phyloP scores from a whole-genome alignment of 2,797 vertebrate genomes.

The Crocodylus rhombifer region DNA sequence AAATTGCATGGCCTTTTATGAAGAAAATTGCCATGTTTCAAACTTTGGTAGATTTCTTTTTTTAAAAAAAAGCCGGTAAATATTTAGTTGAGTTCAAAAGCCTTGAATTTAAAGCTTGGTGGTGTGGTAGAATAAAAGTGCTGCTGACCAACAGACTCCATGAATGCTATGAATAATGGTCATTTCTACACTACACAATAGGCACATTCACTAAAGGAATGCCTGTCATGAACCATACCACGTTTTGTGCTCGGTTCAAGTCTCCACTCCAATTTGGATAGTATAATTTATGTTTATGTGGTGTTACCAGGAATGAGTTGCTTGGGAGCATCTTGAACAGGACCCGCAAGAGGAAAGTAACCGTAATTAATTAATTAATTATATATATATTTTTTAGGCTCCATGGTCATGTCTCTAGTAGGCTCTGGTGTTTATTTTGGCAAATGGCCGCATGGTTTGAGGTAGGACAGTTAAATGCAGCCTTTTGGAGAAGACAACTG shows the following conservation, averaged over 20 bases:
- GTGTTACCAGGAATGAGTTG: background rate
- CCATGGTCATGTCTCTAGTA: background rate
- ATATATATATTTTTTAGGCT: no score
- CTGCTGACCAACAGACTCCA: background rate
- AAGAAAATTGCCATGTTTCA: background rate
- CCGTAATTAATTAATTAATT: background rate
- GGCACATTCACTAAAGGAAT: conserved; percentile 46
- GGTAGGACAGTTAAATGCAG: background rate
- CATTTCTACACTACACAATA: conserved; percentile 30
- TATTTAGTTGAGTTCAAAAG: background rate
- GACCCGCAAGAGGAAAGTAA: background rate
- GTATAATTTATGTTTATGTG: background rate
- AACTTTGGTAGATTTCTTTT: background rate
- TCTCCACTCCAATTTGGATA: background rate
- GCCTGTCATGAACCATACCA: conserved; percentile 37
- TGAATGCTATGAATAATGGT: background rate
- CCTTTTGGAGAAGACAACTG: conserved; percentile 5
- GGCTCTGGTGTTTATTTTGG: background rate
- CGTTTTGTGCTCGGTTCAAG: background rate
- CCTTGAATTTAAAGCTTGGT: background rate
- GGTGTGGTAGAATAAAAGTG: conserved; percentile 4
- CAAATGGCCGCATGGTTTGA: background rate
- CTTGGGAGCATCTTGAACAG: background rate
- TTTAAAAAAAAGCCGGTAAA: background rate
- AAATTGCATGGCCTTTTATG: background rate